phyloP scores from a whole-genome alignment of 2,888 invertebrate species.

The Xanthorhoe spadicearia region DNA sequence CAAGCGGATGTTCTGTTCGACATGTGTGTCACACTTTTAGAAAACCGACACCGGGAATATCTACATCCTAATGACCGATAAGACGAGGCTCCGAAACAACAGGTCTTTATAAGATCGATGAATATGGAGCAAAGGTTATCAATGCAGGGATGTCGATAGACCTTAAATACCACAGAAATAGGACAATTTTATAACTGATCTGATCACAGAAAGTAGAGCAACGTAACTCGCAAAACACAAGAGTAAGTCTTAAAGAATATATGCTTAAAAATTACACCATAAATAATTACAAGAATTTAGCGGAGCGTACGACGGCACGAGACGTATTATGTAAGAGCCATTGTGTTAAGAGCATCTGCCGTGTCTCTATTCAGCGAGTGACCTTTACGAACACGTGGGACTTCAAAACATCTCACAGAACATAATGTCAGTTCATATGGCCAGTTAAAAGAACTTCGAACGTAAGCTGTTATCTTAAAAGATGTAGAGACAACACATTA shows the following conservation, averaged over 20 bases:
- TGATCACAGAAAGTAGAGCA: not conserved
- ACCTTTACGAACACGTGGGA: constrained; percentile 74
- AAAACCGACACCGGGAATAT: constrained; percentile 44
- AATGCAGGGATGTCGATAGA: constrained; percentile 31
- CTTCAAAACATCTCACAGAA: constrained; percentile 54
- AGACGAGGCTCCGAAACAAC: constrained; percentile 52
- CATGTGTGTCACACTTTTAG: constrained; percentile 34
- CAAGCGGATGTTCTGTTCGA: constrained; percentile 38
- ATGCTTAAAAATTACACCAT: constrained; percentile 17
- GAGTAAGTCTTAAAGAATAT: not conserved
- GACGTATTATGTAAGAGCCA: constrained; percentile 55
- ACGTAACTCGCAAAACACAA: not conserved
- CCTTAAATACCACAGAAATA: constrained; percentile 5
- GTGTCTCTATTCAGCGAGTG: constrained; percentile 66
- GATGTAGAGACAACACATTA: no score
- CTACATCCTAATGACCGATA: constrained; percentile 40
- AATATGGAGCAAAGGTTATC: constrained; percentile 65
- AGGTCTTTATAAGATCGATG: constrained; percentile 48
- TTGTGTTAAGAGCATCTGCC: constrained; percentile 73
- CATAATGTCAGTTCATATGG: not conserved
- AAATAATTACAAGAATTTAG: constrained; percentile 29
- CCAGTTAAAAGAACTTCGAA: not conserved
- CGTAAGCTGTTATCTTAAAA: not conserved
- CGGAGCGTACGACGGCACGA: constrained; percentile 42
- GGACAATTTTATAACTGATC: not conserved